Evolutionary conservation across 2,113 vertebrate genomes (phyloP), one percentile per base, ranked within the genome.

Genomic region (Riparia riparia): DNA sequence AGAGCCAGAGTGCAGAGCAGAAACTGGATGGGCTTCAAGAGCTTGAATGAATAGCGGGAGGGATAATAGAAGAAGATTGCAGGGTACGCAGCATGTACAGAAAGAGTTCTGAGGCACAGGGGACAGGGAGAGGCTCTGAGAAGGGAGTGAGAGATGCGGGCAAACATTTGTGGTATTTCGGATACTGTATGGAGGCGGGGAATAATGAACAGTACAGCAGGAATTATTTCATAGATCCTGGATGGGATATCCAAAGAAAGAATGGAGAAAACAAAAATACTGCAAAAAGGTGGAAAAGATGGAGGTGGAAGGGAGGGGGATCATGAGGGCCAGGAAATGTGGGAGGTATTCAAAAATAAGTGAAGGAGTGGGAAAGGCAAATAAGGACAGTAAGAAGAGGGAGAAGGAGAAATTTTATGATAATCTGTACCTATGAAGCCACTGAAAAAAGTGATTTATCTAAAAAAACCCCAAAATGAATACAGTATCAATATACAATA

Each of bases 11-110:
- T n/a, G 66, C 53, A 92, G 45, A 90, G 42, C 79, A 93, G 86
- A 92, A 95, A 41, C 94, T 96, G 94, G 96, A 96, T 89, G 91
- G 89, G 91, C 91, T 96, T 97, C 96, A 96, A 95, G 80, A 93
- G 94, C 72, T 70, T 91, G 93, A 58, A 78, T 90, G 80, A 96
- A 93, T 90, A 95, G 95, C 24, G 1, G 13, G 80, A 97, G 44
- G 93, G 60, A 92, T 83, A 96, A 96, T 90, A 90, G 68, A 37
- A 83, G 92, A 97, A 95, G 91, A 96, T 93, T 96, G 89, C 93
- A 92, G 96, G 94, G 91, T 91, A 70, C 25, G 80, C 91, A 92
- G 79, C 28, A 1, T 89, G 76, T 81, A 54, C 82, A 91, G 91
- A 93, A 90, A 89, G 91, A 3, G 0, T 92, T 82, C 44, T 1